These are phyloP conservation scores for Gastrophysa polygoni DNA, from an alignment of 2,888 invertebrate species.

Conservation along the genomic window DNA sequence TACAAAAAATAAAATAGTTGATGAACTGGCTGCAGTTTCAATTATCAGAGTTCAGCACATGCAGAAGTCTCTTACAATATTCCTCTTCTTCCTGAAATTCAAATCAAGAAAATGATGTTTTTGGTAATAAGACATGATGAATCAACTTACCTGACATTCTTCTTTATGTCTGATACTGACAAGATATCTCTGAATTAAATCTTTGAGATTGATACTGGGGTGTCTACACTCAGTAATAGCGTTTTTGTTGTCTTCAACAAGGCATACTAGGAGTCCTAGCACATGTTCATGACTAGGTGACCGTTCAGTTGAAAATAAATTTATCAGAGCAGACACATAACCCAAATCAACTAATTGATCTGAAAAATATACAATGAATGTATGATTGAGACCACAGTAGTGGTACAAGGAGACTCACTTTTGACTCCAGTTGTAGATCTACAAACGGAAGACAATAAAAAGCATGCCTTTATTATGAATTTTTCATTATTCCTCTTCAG, in stretches of 20 bases:
- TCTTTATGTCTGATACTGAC: constrained; percentile 55
- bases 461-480: constrained; percentile 73
- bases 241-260: constrained; percentile 58
- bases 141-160: constrained; percentile 56
- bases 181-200: constrained; percentile 55
- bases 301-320: constrained; percentile 44
- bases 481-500: constrained; percentile 65
- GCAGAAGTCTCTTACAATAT: constrained; percentile 40
- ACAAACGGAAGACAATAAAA: constrained; percentile 70
- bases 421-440: constrained; percentile 61
- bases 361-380: constrained; percentile 32
- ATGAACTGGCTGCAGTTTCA: no score
- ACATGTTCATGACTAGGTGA: constrained; percentile 61
- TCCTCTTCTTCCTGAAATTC: constrained; percentile 43
- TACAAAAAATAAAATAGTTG: no score
- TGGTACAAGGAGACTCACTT: constrained; percentile 62
- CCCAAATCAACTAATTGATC: constrained; percentile 48
- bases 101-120: constrained; percentile 15
- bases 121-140: no score
- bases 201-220: constrained; percentile 55
- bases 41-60: constrained; percentile 26
- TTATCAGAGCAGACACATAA: constrained; percentile 47
- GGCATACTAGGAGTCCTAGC: constrained; percentile 57
- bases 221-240: constrained; percentile 57
- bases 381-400: no score